Percentiles rank a stretch among this genome's conserved stretches.
phyloP scores from a whole-genome alignment of 2,797 vertebrate species.

The Acrocephalus scirpaceus region DNA sequence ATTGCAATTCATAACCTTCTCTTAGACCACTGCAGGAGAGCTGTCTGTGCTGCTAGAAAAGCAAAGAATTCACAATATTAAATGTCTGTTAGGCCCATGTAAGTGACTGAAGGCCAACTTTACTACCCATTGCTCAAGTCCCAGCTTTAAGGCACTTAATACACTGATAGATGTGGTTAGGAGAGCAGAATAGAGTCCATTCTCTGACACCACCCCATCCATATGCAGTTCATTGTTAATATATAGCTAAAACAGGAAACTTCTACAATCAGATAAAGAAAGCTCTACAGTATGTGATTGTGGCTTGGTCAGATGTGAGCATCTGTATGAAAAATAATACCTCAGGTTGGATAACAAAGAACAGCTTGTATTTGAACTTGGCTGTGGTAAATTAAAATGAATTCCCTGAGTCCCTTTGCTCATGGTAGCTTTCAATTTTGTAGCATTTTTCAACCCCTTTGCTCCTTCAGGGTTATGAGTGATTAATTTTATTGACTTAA shows the following conservation, averaged over 20 bases:
- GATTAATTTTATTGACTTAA: constrained; percentile 75
- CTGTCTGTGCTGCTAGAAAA: not conserved
- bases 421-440: constrained; percentile 65
- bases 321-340: constrained; percentile 54
- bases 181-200: not conserved
- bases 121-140: not conserved
- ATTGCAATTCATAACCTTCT: not conserved
- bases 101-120: not conserved
- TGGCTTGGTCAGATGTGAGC: constrained; percentile 55
- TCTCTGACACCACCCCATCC: not conserved
- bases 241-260: constrained; percentile 39
- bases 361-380: constrained; percentile 73
- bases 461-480: constrained; percentile 38
- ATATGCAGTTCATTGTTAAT: constrained; percentile 26
- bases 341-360: constrained; percentile 67
- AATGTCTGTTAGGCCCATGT: not conserved
- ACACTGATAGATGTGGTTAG: constrained; percentile 20
- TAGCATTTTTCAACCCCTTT: constrained; percentile 59
- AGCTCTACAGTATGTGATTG: constrained; percentile 32
- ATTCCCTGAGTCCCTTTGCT: constrained; percentile 57
- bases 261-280: constrained; percentile 56
- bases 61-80: not conserved
- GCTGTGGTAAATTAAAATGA: constrained; percentile 51
- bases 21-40: not conserved
- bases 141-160: not conserved